Evolutionary conservation across 2,797 vertebrate species (phyloP).

Genomic region (Urocyon cinereoargenteus): DNA sequence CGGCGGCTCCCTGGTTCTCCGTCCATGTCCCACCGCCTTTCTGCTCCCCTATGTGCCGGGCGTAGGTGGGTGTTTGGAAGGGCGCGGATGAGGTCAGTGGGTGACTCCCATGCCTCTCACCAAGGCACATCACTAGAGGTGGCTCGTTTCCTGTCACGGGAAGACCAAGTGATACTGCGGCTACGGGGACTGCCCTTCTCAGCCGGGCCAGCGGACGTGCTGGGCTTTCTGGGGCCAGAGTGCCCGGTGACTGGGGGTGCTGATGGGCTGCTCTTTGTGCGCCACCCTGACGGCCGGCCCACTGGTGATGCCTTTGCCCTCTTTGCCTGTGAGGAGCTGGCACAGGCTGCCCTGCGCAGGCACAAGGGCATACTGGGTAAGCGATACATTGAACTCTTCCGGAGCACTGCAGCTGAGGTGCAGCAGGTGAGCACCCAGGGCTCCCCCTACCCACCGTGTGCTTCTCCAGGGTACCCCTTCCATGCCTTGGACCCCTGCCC

Average conservation of each 20-base stretch:
- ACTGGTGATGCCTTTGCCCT: slow-evolving; percentile 98
- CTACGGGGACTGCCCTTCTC: slow-evolving; percentile 97
- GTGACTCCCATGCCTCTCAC: neutral
- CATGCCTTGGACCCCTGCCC: neutral
- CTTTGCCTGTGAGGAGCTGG: slow-evolving; percentile 97
- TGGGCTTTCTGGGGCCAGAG: slow-evolving; percentile 94
- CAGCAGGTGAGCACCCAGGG: slow-evolving; percentile 92
- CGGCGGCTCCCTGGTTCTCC: neutral
- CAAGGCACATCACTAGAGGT: slow-evolving; percentile 98
- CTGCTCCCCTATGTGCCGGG: neutral
- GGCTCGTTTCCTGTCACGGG: slow-evolving; percentile 97
- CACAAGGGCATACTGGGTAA: slow-evolving; percentile 99
- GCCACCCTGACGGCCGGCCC: slow-evolving; percentile 97
- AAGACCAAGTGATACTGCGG: slow-evolving; percentile 97
- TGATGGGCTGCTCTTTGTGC: slow-evolving; percentile 97
- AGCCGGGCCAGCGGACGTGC: slow-evolving; percentile 93
- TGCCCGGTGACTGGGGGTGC: slow-evolving; percentile 94
- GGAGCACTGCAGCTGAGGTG: slow-evolving; percentile 97
- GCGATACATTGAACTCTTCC: slow-evolving; percentile 97
- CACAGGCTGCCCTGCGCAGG: slow-evolving; percentile 96
- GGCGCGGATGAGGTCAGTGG: slow-evolving; percentile 8
- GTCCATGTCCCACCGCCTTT: neutral
- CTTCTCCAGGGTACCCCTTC: neutral
- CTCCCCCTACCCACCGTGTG: rapidly evolving
- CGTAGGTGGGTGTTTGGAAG: neutral